Percentiles rank a stretch among this genome's conserved stretches.
These are phyloP conservation scores for Enhydra lutris DNA, from an alignment of 2,113 vertebrate species.

Conservation along the genomic window DNA sequence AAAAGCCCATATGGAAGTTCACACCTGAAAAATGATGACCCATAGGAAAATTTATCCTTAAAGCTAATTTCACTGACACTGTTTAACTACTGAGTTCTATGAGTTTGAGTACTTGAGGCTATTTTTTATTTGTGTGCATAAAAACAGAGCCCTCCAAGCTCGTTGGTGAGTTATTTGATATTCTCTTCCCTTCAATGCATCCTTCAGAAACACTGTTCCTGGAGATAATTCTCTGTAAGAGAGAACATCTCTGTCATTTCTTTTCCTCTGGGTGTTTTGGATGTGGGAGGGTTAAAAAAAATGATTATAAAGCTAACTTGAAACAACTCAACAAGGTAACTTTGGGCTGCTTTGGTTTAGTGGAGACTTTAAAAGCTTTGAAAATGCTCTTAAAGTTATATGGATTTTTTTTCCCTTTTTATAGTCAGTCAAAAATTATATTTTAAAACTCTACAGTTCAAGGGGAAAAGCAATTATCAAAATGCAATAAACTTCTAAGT, in stretches of 20 bases:
- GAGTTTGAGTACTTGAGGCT: background rate
- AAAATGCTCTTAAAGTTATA: constrained; percentile 70
- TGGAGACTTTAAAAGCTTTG: constrained; percentile 62
- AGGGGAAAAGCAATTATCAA: constrained; percentile 74
- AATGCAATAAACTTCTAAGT: constrained; percentile 73
- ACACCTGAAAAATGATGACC: background rate
- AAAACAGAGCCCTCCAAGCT: background rate
- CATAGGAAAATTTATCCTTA: background rate
- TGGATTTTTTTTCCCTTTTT: constrained; percentile 63
- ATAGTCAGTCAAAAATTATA: constrained; percentile 70
- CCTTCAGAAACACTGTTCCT: background rate
- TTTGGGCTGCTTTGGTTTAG: constrained; percentile 39
- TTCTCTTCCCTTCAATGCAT: background rate
- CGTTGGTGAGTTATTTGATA: background rate
- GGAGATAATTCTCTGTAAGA: background rate
- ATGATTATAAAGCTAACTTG: background rate
- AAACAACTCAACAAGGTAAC: constrained; percentile 60
- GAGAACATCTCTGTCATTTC: background rate
- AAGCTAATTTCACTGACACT: background rate
- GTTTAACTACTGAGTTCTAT: background rate
- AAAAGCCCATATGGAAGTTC: background rate
- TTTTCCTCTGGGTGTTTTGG: background rate
- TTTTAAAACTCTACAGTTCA: constrained; percentile 73
- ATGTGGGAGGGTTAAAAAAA: constrained; percentile 21
- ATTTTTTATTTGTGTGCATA: background rate